Evolutionary conservation across 2,888 invertebrate species (phyloP).

Genomic region (Epistrophella euchroma): DNA sequence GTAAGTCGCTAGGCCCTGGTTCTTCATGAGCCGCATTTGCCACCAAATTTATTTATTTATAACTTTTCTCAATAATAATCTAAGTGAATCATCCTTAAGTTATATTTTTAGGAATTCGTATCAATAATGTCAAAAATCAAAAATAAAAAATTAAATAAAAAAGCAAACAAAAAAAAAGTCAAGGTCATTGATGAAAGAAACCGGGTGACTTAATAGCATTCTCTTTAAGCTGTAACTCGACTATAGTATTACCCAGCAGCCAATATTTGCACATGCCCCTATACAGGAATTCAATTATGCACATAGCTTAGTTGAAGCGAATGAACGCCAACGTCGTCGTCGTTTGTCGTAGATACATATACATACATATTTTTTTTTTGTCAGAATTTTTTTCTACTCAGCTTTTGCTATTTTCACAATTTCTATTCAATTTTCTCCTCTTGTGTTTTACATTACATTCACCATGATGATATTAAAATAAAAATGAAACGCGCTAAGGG

Average conservation of each 20-base stretch:
- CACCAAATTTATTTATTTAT: too few relatives aligned
- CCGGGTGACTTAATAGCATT: conserved; percentile 59
- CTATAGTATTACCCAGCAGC: conserved; percentile 62
- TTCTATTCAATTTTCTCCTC: conserved; percentile 73
- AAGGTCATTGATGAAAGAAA: conserved; percentile 36
- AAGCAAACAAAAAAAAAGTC: conserved; percentile 18
- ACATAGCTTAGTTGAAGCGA: conserved; percentile 47
- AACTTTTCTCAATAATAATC: too few relatives aligned
- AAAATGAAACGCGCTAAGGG: conserved; percentile 50
- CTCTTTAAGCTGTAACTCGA: conserved; percentile 60
- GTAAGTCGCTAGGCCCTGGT: too few relatives aligned
- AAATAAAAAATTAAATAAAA: neutral
- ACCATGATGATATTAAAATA: conserved; percentile 33
- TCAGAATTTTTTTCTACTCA: conserved; percentile 45
- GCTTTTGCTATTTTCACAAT: conserved; percentile 70
- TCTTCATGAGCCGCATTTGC: too few relatives aligned
- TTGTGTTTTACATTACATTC: conserved; percentile 63
- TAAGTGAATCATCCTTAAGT: too few relatives aligned
- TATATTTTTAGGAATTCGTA: neutral
- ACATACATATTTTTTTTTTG: conserved; percentile 17
- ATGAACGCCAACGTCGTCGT: conserved; percentile 41
- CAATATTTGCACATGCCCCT: conserved; percentile 73
- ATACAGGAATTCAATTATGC: conserved; percentile 67
- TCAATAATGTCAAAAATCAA: neutral
- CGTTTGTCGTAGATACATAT: conserved; percentile 9